These are phyloP conservation scores for Notothenia coriiceps DNA, from an alignment of 2,113 vertebrate genomes.

Conservation along the genomic window DNA sequence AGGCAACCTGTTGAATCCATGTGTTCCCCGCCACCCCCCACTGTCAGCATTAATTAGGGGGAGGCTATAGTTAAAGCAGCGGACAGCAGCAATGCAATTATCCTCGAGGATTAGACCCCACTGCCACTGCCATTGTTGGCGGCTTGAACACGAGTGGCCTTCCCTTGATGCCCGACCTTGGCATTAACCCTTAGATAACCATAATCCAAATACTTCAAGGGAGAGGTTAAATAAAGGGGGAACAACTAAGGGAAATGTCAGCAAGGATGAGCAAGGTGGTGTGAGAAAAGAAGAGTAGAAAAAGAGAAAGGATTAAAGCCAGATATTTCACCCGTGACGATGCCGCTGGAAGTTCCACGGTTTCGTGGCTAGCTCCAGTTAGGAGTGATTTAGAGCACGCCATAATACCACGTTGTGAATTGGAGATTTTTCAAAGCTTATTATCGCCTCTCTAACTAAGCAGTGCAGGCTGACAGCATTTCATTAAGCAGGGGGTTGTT, in stretches of 20 bases:
- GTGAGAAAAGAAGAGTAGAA: background rate
- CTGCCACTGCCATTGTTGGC: constrained; percentile 47
- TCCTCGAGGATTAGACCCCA: constrained; percentile 59
- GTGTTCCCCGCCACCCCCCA: constrained; percentile 29
- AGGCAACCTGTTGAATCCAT: constrained; percentile 50
- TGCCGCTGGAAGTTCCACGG: constrained; percentile 32
- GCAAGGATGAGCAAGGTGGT: constrained; percentile 14
- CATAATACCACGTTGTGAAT: constrained; percentile 54
- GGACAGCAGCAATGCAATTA: constrained; percentile 68
- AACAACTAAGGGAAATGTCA: constrained; percentile 16
- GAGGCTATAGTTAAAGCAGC: constrained; percentile 65
- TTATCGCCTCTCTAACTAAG: constrained; percentile 56
- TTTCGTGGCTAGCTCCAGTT: constrained; percentile 36
- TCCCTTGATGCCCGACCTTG: constrained; percentile 58
- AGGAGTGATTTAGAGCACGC: constrained; percentile 21
- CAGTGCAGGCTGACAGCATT: constrained; percentile 31
- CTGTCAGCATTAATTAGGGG: constrained; percentile 63
- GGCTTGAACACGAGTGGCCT: constrained; percentile 6
- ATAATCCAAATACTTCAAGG: constrained; percentile 19
- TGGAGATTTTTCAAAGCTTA: constrained; percentile 45
- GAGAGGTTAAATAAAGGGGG: constrained; percentile 9
- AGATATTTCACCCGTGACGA: constrained; percentile 19
- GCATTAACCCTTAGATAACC: constrained; percentile 57
- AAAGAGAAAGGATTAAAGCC: constrained; percentile 6
- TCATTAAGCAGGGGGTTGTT: constrained; percentile 53